phyloP scores from a whole-genome alignment of 1,140 invertebrate species.

The Drosophila arawakana region DNA sequence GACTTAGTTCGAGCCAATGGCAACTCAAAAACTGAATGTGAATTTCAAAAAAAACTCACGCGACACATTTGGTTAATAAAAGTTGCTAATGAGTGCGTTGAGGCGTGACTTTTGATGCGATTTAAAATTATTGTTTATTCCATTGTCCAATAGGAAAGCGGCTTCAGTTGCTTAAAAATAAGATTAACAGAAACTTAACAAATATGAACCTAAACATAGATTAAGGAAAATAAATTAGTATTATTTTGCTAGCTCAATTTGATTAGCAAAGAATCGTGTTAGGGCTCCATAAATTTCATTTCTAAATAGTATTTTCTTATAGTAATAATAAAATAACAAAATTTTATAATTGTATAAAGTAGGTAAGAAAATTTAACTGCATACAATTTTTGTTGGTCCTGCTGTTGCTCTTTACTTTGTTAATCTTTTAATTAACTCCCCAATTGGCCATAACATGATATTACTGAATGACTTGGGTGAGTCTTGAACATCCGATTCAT shows the following conservation, averaged over 20 bases:
- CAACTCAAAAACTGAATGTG: slow-evolving; percentile 14
- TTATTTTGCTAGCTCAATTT: too few species aligned
- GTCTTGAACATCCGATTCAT: neutral
- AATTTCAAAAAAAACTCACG: slow-evolving; percentile 45
- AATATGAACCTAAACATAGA: too few species aligned
- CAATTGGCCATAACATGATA: neutral
- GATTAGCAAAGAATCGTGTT: too few species aligned
- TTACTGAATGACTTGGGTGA: slow-evolving; percentile 1
- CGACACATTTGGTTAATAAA: slow-evolving; percentile 77
- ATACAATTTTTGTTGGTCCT: too few species aligned
- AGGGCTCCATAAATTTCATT: too few species aligned
- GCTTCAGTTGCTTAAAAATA: neutral
- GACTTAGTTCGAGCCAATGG: slow-evolving; percentile 55
- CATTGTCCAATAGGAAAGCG: slow-evolving; percentile 50
- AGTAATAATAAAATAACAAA: too few species aligned
- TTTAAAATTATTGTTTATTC: slow-evolving; percentile 36
- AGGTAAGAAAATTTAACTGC: too few species aligned
- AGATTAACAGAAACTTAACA: too few species aligned
- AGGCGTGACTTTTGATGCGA: slow-evolving; percentile 61
- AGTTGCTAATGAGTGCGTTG: slow-evolving; percentile 70
- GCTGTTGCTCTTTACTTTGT: neutral
- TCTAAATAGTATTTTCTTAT: too few species aligned
- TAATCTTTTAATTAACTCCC: neutral
- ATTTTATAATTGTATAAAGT: too few species aligned
- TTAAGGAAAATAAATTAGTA: too few species aligned